Evolutionary conservation across 2,797 vertebrate species (phyloP), one percentile per base, ranked within the genome.

Genomic region (Acridotheres tristis): DNA sequence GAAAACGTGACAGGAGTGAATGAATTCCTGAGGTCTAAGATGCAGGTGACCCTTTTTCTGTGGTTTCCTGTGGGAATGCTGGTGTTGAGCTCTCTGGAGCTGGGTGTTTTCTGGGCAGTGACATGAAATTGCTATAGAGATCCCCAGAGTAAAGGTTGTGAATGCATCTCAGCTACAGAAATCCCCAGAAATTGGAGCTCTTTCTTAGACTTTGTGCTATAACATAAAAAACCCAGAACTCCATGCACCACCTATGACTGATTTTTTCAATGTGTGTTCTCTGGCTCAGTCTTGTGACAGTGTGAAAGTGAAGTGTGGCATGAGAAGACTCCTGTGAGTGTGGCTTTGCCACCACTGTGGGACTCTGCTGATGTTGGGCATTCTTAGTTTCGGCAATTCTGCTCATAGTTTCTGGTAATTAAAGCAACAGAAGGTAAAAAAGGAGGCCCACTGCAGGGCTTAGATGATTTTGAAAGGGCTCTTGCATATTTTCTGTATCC

Each of bases 391-490:
- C n/a, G 69, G 22, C 78, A 73, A 62, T 40, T 61, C 75, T 71
- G 7, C 48, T 42, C 4, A 4, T 45, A 29, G 23, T 62, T 93
- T 85, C 82, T 89, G 57, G 61, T 83, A 83, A 85, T 92, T 77
- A 88, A 94, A 92, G 82, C 61, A 80, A 50, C 17, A 40, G 73
- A 91, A 85, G 18, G 65, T 59, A 71, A 89, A 94, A 93, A 93
- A 85, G 89, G 92, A 76, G 94, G 89, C 89, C 87, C 57, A 11
- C 45, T 83, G 75, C 38, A 36, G 75, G 85, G 72, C 65, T 89
- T 32, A 16, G 26, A 20, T 53, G 27, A 73, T 45, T 87, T 87
- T 94, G 45, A 88, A 92, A 82, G 81, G 58, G 61, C 72, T 85
- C 58, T 62, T 88, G 82, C 50, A 5, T 74, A 42, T 92, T 92